Evolutionary conservation across 2,797 vertebrate genomes (phyloP).

Genomic region (Melopsittacus undulatus): DNA sequence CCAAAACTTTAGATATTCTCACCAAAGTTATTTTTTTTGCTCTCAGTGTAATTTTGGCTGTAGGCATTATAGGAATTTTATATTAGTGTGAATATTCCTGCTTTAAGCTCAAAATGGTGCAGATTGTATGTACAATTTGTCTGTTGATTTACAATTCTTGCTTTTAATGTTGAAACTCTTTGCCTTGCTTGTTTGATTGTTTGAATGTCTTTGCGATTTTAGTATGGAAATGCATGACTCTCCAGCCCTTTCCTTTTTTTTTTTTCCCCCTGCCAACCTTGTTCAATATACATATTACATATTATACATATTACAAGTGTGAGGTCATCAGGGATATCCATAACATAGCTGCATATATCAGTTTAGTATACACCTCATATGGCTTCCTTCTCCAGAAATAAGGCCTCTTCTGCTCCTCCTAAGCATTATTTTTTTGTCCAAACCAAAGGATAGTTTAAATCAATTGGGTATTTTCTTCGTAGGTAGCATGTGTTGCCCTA

Average conservation of each 20-base stretch:
- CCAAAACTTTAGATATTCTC: neutral
- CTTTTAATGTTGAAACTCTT: neutral
- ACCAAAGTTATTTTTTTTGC: neutral
- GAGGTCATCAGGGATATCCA: neutral
- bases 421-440: neutral
- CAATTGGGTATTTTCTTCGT: neutral
- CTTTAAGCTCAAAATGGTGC: neutral
- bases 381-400: neutral
- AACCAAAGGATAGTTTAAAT: neutral
- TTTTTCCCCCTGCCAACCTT: too few species aligned
- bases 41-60: neutral
- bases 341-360: neutral
- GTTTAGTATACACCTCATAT: neutral
- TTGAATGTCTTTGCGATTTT: neutral
- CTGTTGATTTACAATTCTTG: neutral
- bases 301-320: neutral
- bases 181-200: neutral
- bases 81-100: neutral
- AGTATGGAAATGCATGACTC: neutral
- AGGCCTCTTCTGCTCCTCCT: neutral
- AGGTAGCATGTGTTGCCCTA: neutral
- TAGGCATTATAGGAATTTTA: neutral
- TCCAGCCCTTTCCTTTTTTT: neutral
- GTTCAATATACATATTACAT: neutral
- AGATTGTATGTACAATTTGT: neutral